A percentile compares a stretch with the other conserved stretches of the same genome.
phyloP scores from a whole-genome alignment of 2,113 vertebrate genomes.

The Charadrius vociferus region DNA sequence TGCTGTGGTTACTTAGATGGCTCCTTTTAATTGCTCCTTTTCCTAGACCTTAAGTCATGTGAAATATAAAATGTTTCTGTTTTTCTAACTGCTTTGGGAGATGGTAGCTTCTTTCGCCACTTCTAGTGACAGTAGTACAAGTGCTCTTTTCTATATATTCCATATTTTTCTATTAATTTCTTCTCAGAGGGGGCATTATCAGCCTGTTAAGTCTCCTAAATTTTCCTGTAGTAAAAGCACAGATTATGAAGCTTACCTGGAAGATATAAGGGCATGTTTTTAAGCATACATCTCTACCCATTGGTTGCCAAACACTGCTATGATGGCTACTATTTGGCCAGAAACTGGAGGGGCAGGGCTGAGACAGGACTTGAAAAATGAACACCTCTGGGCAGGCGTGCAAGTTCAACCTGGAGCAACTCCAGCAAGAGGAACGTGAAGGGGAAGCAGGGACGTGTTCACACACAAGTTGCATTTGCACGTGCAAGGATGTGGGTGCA shows the following conservation, averaged over 20 bases:
- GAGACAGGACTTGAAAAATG: background rate
- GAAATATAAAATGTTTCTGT: background rate
- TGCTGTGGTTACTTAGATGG: background rate
- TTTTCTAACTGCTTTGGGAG: background rate
- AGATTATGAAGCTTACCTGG: background rate
- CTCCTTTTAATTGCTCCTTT: background rate
- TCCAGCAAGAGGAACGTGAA: background rate
- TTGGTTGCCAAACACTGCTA: background rate
- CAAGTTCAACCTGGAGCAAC: background rate
- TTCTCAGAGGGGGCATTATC: background rate
- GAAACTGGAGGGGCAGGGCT: background rate
- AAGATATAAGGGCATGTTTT: background rate
- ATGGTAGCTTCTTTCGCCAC: background rate
- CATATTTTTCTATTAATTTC: background rate
- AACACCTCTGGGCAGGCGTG: background rate
- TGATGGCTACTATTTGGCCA: background rate
- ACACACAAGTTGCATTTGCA: background rate
- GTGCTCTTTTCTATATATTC: background rate
- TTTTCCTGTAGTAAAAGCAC: background rate
- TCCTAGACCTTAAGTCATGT: background rate
- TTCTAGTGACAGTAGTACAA: background rate
- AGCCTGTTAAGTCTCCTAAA: background rate
- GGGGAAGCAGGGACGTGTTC: background rate
- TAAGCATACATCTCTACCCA: background rate
- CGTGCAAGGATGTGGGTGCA: fast-evolving